Conservation (phyloP, 2,113 vertebrate species). For the Struthio camelus region DNA sequence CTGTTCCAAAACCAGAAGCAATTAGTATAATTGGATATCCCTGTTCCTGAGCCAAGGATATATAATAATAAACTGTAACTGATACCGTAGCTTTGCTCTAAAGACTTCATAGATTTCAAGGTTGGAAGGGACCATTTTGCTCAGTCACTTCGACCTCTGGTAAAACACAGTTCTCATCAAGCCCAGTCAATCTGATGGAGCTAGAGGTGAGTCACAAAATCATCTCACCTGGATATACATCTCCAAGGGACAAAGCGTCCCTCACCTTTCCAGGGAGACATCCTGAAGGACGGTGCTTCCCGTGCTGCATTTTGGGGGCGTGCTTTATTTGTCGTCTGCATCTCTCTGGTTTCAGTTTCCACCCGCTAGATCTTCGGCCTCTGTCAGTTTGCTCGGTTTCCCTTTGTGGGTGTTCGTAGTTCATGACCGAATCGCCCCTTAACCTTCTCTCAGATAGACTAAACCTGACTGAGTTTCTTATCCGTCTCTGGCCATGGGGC, state of each 20-base stretch:
- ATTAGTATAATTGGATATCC: slow-evolving; percentile 19
- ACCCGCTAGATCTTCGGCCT: not conserved
- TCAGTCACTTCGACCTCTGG: not conserved
- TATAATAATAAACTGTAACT: not conserved
- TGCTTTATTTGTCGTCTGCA: not conserved
- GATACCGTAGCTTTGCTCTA: not conserved
- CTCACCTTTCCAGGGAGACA: too few relatives aligned
- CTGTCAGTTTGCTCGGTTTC: not conserved
- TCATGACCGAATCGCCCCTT: not conserved
- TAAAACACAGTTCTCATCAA: not conserved
- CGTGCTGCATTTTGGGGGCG: too few relatives aligned
- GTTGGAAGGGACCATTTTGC: rapidly evolving
- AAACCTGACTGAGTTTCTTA: not conserved
- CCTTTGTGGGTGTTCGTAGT: not conserved
- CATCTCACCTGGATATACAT: not conserved
- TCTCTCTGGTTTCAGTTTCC: not conserved
- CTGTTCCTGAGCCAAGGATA: not conserved
- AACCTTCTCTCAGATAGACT: not conserved
- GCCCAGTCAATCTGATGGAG: rapidly evolving
- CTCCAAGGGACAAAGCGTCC: not conserved
- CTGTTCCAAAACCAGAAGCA: slow-evolving; percentile 1
- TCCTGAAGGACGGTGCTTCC: too few relatives aligned
- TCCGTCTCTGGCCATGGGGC: not conserved
- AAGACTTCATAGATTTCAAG: not conserved
- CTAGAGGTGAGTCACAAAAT: not conserved